Evolutionary conservation across 2,888 invertebrate genomes (phyloP).

Genomic region (Druceiella hillmani): DNA sequence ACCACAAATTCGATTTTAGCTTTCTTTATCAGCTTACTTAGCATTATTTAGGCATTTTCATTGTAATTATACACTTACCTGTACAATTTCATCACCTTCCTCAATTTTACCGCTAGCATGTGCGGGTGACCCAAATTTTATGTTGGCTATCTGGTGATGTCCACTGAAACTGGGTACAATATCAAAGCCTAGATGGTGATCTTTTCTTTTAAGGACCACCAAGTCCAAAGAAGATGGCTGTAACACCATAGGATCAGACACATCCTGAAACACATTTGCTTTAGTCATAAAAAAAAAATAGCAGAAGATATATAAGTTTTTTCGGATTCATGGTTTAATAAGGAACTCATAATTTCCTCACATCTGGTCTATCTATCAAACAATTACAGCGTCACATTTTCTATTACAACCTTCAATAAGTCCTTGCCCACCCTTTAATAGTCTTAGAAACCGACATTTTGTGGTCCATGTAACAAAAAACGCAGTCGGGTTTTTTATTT

Average conservation of each 20-base stretch:
- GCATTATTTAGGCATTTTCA: constrained; percentile 12
- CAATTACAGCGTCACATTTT: too few species aligned
- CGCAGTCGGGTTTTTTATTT: too few species aligned
- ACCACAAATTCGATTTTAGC: too few species aligned
- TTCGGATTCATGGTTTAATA: too few species aligned
- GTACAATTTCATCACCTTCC: constrained; percentile 94
- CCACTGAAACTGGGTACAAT: constrained; percentile 83
- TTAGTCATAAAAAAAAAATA: background rate
- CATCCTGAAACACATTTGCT: constrained; percentile 50
- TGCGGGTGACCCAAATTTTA: constrained; percentile 88
- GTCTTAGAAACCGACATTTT: too few species aligned
- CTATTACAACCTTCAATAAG: too few species aligned
- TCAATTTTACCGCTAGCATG: constrained; percentile 90
- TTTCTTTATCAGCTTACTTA: too few species aligned
- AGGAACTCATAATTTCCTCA: too few species aligned
- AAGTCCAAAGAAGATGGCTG: constrained; percentile 89
- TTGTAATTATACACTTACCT: constrained; percentile 51
- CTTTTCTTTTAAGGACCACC: constrained; percentile 80
- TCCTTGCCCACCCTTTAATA: too few species aligned
- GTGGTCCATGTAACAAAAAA: too few species aligned
- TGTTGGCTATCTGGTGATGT: constrained; percentile 72
- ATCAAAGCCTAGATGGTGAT: constrained; percentile 84
- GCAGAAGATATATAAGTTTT: too few species aligned
- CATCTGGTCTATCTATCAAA: too few species aligned
- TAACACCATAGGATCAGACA: constrained; percentile 82